Evolutionary conservation across 2,888 invertebrate genomes (phyloP).

Genomic region (Ennomos fuscantarius): DNA sequence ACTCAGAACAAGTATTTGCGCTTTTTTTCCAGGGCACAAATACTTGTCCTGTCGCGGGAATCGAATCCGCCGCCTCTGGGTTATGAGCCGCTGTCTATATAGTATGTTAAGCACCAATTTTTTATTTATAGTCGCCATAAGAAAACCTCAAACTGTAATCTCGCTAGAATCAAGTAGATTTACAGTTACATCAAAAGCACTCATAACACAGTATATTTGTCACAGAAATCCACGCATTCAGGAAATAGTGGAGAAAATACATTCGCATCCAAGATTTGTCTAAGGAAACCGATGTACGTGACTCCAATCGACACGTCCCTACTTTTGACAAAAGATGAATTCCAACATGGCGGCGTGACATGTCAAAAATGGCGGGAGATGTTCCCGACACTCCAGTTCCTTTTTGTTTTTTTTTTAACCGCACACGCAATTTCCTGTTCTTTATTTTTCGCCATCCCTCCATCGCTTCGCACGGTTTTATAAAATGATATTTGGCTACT

Average conservation of each 20-base stretch:
- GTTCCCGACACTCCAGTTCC: constrained; percentile 53
- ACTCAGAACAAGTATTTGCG: too few relatives aligned
- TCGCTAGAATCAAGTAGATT: constrained; percentile 6
- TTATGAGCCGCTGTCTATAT: too few relatives aligned
- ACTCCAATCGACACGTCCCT: constrained; percentile 64
- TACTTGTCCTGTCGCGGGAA: too few relatives aligned
- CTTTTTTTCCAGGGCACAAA: too few relatives aligned
- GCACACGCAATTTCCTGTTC: constrained; percentile 73
- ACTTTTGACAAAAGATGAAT: constrained; percentile 67
- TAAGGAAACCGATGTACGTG: constrained; percentile 71
- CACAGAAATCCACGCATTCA: constrained; percentile 38
- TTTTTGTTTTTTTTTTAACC: constrained; percentile 60
- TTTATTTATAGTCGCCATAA: not conserved
- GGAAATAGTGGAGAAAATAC: constrained; percentile 42
- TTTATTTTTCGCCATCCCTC: constrained; percentile 61
- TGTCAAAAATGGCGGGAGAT: constrained; percentile 60
- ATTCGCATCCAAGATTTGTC: constrained; percentile 61
- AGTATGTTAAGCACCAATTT: too few relatives aligned
- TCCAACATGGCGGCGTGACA: constrained; percentile 68
- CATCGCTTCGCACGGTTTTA: constrained; percentile 50
- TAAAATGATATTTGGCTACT: constrained; percentile 55
- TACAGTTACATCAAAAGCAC: constrained; percentile 11
- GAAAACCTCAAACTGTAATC: not conserved
- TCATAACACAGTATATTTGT: constrained; percentile 17
- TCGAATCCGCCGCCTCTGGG: too few relatives aligned